These are phyloP conservation scores for Dicyrtomina minuta DNA, from an alignment of 2,888 invertebrate species.

Conservation along the genomic window DNA sequence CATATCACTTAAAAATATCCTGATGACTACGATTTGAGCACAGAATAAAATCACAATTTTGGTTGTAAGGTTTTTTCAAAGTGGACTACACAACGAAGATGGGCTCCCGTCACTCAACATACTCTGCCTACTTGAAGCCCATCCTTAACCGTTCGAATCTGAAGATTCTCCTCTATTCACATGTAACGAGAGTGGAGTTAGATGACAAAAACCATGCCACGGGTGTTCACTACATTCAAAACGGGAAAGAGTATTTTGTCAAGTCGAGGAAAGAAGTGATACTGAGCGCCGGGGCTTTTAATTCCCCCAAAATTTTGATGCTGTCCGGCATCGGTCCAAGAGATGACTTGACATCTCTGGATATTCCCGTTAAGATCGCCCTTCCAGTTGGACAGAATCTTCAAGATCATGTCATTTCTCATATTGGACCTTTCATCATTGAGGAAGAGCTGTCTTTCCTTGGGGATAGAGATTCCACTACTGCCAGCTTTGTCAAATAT, in stretches of 20 bases:
- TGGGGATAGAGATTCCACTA: background rate
- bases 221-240: conserved; percentile 48
- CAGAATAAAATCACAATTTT: background rate
- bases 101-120: conserved; percentile 1
- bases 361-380: conserved; percentile 27
- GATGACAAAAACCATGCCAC: conserved; percentile 32
- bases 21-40: background rate
- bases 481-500: background rate
- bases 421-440: conserved; percentile 42
- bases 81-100: background rate
- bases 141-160: background rate
- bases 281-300: conserved; percentile 20
- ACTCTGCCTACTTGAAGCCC: conserved; percentile 10
- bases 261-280: conserved; percentile 45
- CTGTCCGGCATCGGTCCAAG: conserved; percentile 47
- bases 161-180: conserved; percentile 39
- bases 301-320: conserved; percentile 38
- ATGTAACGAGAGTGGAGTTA: conserved; percentile 41
- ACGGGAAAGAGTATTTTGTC: conserved; percentile 43
- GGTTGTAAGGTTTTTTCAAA: conserved; percentile 22
- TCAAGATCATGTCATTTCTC: conserved; percentile 43
- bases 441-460: conserved; percentile 4
- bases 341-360: conserved; percentile 37
- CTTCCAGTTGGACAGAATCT: conserved; percentile 47
- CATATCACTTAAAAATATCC: background rate